Conservation (phyloP, 2,797 vertebrate species). For the Sebastolobus altivelis region DNA sequence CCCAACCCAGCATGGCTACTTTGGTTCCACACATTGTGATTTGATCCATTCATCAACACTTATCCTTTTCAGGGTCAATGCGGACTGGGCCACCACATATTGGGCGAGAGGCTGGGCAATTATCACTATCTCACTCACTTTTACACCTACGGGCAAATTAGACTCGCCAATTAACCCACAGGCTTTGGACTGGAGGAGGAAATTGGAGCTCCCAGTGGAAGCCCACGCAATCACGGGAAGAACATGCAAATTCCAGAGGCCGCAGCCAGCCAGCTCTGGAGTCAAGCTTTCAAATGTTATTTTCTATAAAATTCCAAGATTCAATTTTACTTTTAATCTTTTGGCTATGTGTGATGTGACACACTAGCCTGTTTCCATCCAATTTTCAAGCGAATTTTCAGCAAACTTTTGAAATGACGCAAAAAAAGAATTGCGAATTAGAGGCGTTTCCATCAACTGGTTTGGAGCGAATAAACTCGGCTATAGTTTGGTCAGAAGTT, state of each 20-base stretch:
- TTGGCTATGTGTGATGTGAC: not conserved
- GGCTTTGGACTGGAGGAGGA: not conserved
- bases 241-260: not conserved
- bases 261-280: not conserved
- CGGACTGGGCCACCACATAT: not conserved
- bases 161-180: not conserved
- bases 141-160: not conserved
- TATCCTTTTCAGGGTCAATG: not conserved
- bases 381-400: too few relatives aligned
- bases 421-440: too few relatives aligned
- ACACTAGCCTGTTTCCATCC: not conserved
- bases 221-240: not conserved
- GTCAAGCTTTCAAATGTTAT: not conserved
- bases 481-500: too few relatives aligned
- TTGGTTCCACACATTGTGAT: not conserved
- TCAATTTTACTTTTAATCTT: not conserved
- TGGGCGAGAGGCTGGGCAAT: not conserved
- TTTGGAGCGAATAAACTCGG: too few relatives aligned
- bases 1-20: not conserved
- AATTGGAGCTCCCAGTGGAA: not conserved
- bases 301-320: not conserved
- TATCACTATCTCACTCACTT: conserved; percentile 16
- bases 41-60: not conserved
- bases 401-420: too few relatives aligned
- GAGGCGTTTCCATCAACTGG: too few relatives aligned